A percentile compares a stretch with the other conserved stretches of the same genome.
phyloP scores from a whole-genome alignment of 1,140 invertebrate genomes.

The Drosophila ficusphila region DNA sequence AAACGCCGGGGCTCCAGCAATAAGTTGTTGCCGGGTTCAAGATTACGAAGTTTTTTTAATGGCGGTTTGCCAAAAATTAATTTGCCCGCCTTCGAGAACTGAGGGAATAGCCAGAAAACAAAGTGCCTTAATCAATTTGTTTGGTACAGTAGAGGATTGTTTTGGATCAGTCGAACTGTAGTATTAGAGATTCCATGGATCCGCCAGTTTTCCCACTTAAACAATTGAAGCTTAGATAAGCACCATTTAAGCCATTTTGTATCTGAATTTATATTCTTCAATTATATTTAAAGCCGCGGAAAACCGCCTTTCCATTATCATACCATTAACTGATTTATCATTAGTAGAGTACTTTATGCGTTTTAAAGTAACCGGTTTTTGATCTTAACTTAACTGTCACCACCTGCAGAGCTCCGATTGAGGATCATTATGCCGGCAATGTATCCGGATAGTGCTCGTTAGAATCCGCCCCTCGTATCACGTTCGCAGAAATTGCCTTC shows the following conservation, averaged over 20 bases:
- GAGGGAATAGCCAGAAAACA: neutral
- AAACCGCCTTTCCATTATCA: neutral
- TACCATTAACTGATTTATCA: neutral
- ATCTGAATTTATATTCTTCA: no score
- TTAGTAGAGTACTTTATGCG: neutral
- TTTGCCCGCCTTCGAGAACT: constrained; percentile 13
- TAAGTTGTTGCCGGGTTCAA: neutral
- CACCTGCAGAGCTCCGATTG: constrained; percentile 2
- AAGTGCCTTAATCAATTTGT: constrained; percentile 15
- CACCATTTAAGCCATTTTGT: no score
- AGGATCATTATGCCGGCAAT: neutral
- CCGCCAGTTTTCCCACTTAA: neutral
- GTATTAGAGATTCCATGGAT: neutral
- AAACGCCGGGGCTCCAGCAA: neutral
- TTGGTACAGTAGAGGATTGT: neutral
- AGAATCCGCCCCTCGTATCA: constrained; percentile 19
- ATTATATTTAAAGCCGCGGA: no score
- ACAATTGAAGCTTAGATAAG: neutral
- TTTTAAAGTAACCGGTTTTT: neutral
- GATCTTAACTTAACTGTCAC: constrained; percentile 11
- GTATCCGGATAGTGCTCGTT: constrained; percentile 3
- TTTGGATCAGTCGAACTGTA: neutral
- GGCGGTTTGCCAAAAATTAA: constrained; percentile 49
- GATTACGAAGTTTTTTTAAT: constrained; percentile 49
- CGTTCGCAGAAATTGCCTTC: constrained; percentile 47